A percentile compares a stretch with the other conserved stretches of the same genome.
These are phyloP conservation scores for Parnassius glacialis DNA, from an alignment of 2,888 invertebrate species.

Conservation along the genomic window DNA sequence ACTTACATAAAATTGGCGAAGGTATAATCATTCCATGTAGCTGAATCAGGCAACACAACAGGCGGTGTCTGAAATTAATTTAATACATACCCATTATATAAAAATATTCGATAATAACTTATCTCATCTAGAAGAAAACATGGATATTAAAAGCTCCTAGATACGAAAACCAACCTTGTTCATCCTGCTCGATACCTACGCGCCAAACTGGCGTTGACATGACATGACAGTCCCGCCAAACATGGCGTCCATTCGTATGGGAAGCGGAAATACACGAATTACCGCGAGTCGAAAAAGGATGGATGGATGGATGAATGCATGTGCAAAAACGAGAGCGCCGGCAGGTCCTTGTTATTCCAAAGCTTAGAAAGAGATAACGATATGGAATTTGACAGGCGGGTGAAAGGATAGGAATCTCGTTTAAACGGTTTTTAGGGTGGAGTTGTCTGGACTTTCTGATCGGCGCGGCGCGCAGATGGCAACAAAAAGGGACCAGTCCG, in stretches of 20 bases:
- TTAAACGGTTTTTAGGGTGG: slow-evolving; percentile 80
- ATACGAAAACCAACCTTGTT: slow-evolving; percentile 66
- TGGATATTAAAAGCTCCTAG: slow-evolving; percentile 41
- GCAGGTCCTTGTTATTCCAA: slow-evolving; percentile 67
- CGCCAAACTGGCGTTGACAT: slow-evolving; percentile 78
- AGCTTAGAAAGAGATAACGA: slow-evolving; percentile 66
- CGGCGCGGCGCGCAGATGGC: slow-evolving; percentile 73
- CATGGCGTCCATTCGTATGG: slow-evolving; percentile 77
- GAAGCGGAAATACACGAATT: slow-evolving; percentile 79
- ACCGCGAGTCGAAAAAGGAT: slow-evolving; percentile 72
- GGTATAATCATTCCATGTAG: not conserved
- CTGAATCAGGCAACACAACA: slow-evolving; percentile 7
- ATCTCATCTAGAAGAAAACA: not conserved
- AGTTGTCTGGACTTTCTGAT: slow-evolving; percentile 76
- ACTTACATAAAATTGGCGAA: slow-evolving; percentile 11
- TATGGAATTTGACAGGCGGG: slow-evolving; percentile 62
- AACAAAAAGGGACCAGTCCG: slow-evolving; percentile 76
- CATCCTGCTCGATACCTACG: slow-evolving; percentile 63
- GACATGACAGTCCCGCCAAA: slow-evolving; percentile 79
- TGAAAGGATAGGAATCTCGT: slow-evolving; percentile 66
- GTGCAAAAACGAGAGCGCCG: slow-evolving; percentile 72
- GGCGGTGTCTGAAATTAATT: slow-evolving; percentile 30
- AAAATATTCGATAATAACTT: not conserved
- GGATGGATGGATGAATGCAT: slow-evolving; percentile 54
- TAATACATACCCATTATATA: not conserved